A percentile compares a stretch with the other conserved stretches of the same genome.
Conservation (phyloP, 2,888 invertebrate genomes). For the Platycnemis pennipes region DNA sequence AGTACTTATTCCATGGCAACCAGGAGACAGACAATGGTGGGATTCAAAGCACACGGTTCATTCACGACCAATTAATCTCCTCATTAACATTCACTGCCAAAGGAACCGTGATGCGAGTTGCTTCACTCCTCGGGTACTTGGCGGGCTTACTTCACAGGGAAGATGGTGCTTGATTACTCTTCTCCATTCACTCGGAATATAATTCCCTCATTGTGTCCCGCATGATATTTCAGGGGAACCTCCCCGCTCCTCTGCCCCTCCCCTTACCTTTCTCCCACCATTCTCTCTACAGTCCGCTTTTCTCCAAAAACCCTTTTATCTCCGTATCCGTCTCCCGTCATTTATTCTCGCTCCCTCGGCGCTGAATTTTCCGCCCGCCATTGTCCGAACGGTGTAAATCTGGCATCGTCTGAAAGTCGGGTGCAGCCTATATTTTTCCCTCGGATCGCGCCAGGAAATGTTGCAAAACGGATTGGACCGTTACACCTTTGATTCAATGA, state of each 20-base stretch:
- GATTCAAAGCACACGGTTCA: constrained; percentile 7
- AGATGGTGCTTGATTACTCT: not conserved
- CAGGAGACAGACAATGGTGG: not conserved
- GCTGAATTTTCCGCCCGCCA: not conserved
- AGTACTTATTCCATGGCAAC: not conserved
- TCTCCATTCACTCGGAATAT: not conserved
- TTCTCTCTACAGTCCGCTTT: not conserved
- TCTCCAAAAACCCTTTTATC: not conserved
- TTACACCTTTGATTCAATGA: not conserved
- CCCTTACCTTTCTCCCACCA: not conserved
- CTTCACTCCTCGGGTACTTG: not conserved
- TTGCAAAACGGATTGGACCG: not conserved
- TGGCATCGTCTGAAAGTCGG: not conserved
- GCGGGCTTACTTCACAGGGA: not conserved
- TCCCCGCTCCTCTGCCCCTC: not conserved
- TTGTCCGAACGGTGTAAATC: not conserved
- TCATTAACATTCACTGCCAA: not conserved
- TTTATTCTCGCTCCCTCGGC: not conserved
- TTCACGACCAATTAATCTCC: not conserved
- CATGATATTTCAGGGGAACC: not conserved
- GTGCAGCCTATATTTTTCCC: not conserved
- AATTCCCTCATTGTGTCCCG: not conserved
- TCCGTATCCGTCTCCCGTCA: not conserved
- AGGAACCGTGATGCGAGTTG: not conserved
- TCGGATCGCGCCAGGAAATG: not conserved